A percentile compares a stretch with the other conserved stretches of the same genome.
These are phyloP conservation scores for Betta splendens DNA, from an alignment of 2,797 vertebrate species.

Conservation along the genomic window DNA sequence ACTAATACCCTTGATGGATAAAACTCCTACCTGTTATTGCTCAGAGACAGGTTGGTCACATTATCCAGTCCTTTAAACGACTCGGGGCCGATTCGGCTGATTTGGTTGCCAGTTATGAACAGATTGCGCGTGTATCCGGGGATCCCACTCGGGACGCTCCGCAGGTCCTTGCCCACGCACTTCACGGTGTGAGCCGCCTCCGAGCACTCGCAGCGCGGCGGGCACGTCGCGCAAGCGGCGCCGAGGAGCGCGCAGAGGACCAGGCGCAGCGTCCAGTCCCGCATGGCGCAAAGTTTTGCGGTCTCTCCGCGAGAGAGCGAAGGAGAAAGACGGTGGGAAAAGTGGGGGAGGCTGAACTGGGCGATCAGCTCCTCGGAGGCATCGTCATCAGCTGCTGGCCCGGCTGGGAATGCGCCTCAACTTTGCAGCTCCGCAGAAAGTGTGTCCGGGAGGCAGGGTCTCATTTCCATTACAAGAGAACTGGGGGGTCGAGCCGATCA, in stretches of 20 bases:
- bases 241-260: slow-evolving; percentile 68
- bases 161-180: slow-evolving; percentile 82
- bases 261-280: slow-evolving; percentile 46
- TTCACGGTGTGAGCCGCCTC: slow-evolving; percentile 84
- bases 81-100: slow-evolving; percentile 73
- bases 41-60: slow-evolving; percentile 80
- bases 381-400: slow-evolving; percentile 37
- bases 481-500: slow-evolving; percentile 54
- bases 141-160: slow-evolving; percentile 74
- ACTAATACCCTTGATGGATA: no score
- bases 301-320: background rate
- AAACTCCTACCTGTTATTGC: slow-evolving; percentile 81
- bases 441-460: slow-evolving; percentile 60
- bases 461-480: slow-evolving; percentile 76
- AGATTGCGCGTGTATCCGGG: slow-evolving; percentile 82
- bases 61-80: slow-evolving; percentile 79
- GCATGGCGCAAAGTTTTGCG: slow-evolving; percentile 55
- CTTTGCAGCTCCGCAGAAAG: slow-evolving; percentile 65
- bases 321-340: background rate
- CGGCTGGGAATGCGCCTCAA: slow-evolving; percentile 62
- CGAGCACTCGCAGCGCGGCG: slow-evolving; percentile 81
- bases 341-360: background rate
- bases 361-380: slow-evolving; percentile 56
- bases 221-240: slow-evolving; percentile 69
- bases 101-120: slow-evolving; percentile 82